These are phyloP conservation scores for Lampropteryx suffumata DNA, from an alignment of 2,888 invertebrate species.

Conservation along the genomic window DNA sequence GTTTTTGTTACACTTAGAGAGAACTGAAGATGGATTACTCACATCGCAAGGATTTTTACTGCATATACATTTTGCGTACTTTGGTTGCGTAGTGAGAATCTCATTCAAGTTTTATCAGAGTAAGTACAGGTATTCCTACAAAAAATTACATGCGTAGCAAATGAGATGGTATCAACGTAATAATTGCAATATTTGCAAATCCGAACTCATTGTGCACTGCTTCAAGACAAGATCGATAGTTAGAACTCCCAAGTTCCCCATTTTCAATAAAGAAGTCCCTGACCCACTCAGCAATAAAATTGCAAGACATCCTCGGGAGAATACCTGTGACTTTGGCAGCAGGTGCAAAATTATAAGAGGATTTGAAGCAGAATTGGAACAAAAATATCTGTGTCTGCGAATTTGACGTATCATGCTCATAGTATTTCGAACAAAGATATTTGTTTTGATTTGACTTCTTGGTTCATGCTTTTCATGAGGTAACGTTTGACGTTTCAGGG, in stretches of 20 bases:
- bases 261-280: slow-evolving; percentile 18
- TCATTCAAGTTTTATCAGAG: too few species aligned
- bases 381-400: neutral
- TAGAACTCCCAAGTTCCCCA: slow-evolving; percentile 5
- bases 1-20: slow-evolving; percentile 11
- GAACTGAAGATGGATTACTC: slow-evolving; percentile 2
- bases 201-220: slow-evolving; percentile 4
- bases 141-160: too few species aligned
- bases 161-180: too few species aligned
- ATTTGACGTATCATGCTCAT: neutral
- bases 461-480: too few species aligned
- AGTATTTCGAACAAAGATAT: too few species aligned
- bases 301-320: slow-evolving; percentile 14
- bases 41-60: neutral
- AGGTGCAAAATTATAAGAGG: slow-evolving; percentile 12
- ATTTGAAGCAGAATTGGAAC: slow-evolving; percentile 1
- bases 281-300: slow-evolving; percentile 19
- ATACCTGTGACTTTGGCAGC: slow-evolving; percentile 6
- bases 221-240: slow-evolving; percentile 5
- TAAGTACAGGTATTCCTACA: too few species aligned
- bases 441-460: too few species aligned
- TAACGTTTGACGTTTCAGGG: too few species aligned
- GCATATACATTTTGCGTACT: neutral
- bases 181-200: too few species aligned
- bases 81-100: too few species aligned